These are phyloP conservation scores for Atrina japonica DNA, from an alignment of 2,888 invertebrate species.

Conservation along the genomic window DNA sequence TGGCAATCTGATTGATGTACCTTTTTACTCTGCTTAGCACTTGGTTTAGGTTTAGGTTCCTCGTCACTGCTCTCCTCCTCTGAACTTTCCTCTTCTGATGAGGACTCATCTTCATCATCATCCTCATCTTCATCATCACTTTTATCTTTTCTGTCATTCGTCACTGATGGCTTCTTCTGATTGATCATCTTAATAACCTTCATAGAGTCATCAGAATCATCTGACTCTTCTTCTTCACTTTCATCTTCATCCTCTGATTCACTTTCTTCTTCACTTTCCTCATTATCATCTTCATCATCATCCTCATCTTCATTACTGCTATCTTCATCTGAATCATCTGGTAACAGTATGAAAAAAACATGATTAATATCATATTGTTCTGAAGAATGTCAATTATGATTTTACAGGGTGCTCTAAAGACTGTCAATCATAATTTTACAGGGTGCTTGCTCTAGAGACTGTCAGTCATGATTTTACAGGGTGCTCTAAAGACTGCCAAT, in stretches of 20 bases:
- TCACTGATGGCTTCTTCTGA: constrained; percentile 8
- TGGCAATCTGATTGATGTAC: too few relatives aligned
- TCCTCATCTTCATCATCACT: constrained; percentile 43
- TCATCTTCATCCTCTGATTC: constrained; percentile 50
- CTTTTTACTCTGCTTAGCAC: constrained; percentile 6
- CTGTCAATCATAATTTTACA: too few relatives aligned
- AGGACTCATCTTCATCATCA: constrained; percentile 50
- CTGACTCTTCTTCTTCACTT: constrained; percentile 52
- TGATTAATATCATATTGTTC: not conserved
- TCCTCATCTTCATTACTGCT: constrained; percentile 53
- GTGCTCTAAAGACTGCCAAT: too few relatives aligned
- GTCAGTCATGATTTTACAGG: too few relatives aligned
- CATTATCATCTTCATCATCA: constrained; percentile 51
- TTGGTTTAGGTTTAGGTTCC: constrained; percentile 35
- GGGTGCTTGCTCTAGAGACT: too few relatives aligned
- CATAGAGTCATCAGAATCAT: constrained; percentile 40
- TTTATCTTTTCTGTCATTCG: constrained; percentile 31
- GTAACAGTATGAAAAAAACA: not conserved
- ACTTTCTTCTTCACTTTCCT: constrained; percentile 53
- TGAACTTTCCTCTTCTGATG: constrained; percentile 55
- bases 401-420: too few relatives aligned
- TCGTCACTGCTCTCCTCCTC: constrained; percentile 53
- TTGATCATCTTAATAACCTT: not conserved
- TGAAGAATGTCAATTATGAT: not conserved
- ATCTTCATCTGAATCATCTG: constrained; percentile 42